Evolutionary conservation across 2,888 invertebrate genomes (phyloP).

Genomic region (Synergus umbraculus): DNA sequence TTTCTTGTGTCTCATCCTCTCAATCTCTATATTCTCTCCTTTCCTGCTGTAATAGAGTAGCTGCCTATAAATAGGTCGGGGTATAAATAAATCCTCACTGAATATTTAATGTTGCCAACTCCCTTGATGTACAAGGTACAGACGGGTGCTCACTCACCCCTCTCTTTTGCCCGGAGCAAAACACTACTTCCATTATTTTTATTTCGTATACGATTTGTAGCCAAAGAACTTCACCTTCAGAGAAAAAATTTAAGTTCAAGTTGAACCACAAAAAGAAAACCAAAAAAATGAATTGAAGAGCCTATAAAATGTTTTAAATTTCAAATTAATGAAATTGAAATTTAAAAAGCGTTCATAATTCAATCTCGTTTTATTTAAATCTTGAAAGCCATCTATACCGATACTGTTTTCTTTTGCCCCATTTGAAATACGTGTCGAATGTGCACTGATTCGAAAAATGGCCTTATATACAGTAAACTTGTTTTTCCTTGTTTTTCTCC

Average conservation of each 20-base stretch:
- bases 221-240: not conserved
- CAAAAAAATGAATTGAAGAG: too few species aligned
- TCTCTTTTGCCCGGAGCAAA: not conserved
- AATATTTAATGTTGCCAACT: slow-evolving; percentile 72
- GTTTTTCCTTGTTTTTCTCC: not conserved
- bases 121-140: slow-evolving; percentile 46
- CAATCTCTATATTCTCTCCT: slow-evolving; percentile 48
- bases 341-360: too few species aligned
- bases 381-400: too few species aligned
- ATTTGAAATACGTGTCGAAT: not conserved
- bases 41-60: slow-evolving; percentile 55
- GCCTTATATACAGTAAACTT: not conserved
- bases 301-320: too few species aligned
- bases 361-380: too few species aligned
- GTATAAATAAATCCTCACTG: slow-evolving; percentile 68
- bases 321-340: too few species aligned
- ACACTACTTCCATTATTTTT: not conserved
- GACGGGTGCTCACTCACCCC: slow-evolving; percentile 40
- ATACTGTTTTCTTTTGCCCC: not conserved
- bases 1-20: slow-evolving; percentile 18
- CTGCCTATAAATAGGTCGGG: slow-evolving; percentile 63
- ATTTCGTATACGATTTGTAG: not conserved
- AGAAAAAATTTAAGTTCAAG: not conserved
- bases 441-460: slow-evolving; percentile 4
- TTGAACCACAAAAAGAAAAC: not conserved